Percentiles rank a stretch among this genome's conserved stretches.
Evolutionary conservation across 2,113 vertebrate species (phyloP).

Genomic region (Nesoenas mayeri): DNA sequence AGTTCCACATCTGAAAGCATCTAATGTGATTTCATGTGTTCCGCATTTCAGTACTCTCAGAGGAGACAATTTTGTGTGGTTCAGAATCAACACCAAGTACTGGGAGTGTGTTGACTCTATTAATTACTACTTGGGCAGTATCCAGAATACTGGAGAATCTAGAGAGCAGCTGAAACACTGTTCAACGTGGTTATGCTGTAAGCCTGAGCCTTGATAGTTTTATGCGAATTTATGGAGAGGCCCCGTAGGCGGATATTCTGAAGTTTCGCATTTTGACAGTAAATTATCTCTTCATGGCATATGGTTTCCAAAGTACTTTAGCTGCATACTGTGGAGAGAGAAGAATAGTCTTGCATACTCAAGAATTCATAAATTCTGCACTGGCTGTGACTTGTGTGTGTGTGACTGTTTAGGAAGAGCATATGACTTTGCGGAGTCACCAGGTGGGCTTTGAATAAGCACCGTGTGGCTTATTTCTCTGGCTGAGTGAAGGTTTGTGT

Average conservation of each 20-base stretch:
- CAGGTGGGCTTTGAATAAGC: background rate
- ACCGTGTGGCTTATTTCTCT: background rate
- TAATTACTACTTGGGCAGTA: slow-evolving; percentile 28
- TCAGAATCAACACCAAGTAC: background rate
- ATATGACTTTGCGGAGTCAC: background rate
- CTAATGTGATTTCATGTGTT: background rate
- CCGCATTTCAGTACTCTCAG: background rate
- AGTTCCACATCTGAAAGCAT: background rate
- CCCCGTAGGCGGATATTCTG: background rate
- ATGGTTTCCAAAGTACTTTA: background rate
- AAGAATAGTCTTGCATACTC: background rate
- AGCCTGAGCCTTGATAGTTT: background rate
- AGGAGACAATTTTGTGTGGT: slow-evolving; percentile 4
- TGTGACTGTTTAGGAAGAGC: background rate
- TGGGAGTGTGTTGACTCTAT: slow-evolving; percentile 22
- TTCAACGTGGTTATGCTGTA: background rate
- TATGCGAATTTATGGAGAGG: background rate
- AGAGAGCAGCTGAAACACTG: background rate
- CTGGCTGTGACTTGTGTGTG: background rate
- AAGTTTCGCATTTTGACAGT: background rate
- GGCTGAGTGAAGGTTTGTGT: background rate
- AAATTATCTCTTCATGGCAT: background rate
- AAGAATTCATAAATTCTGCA: background rate
- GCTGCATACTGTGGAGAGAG: background rate
- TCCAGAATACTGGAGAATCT: background rate